Conservation (phyloP, 2,797 vertebrate genomes). For the Adelosebastes latens region DNA sequence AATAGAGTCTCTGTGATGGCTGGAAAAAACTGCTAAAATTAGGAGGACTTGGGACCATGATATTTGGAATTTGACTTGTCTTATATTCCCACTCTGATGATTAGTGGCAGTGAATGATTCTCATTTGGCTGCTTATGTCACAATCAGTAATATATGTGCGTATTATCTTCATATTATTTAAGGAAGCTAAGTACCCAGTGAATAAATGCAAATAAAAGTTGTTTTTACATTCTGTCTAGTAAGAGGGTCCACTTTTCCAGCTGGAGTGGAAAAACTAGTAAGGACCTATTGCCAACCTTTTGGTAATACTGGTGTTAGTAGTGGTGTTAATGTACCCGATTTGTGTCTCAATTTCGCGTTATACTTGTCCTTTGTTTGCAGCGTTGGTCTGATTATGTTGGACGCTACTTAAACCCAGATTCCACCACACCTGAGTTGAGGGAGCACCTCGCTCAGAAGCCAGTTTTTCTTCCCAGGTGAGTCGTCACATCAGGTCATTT, state of each 20-base stretch:
- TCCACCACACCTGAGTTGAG: conserved; percentile 95
- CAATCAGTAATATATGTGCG: not conserved
- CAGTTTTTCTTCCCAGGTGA: conserved; percentile 97
- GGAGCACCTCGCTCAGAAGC: conserved; percentile 98
- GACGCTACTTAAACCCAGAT: conserved; percentile 95
- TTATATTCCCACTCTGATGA: not conserved
- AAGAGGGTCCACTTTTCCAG: conserved; percentile 32
- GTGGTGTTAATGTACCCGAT: not conserved
- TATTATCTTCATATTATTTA: not conserved
- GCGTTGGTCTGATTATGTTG: conserved; percentile 98
- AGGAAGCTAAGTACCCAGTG: not conserved
- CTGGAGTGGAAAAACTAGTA: conserved; percentile 40
- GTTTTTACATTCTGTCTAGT: conserved; percentile 35
- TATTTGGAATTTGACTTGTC: not conserved
- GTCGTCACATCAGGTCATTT: not conserved
- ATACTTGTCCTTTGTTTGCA: conserved; percentile 62
- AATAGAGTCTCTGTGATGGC: not conserved
- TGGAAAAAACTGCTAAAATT: not conserved
- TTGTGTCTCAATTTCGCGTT: conserved; percentile 3
- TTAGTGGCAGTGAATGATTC: not conserved
- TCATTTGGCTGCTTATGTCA: not conserved
- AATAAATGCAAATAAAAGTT: conserved; percentile 27
- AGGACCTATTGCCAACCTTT: conserved; percentile 27
- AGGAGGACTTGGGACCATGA: not conserved
- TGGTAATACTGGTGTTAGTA: conserved; percentile 17